A percentile compares a stretch with the other conserved stretches of the same genome.
These are phyloP conservation scores for Hydrozoanthus tunicans DNA, from an alignment of 64 coral and sea anemone species.

Conservation along the genomic window DNA sequence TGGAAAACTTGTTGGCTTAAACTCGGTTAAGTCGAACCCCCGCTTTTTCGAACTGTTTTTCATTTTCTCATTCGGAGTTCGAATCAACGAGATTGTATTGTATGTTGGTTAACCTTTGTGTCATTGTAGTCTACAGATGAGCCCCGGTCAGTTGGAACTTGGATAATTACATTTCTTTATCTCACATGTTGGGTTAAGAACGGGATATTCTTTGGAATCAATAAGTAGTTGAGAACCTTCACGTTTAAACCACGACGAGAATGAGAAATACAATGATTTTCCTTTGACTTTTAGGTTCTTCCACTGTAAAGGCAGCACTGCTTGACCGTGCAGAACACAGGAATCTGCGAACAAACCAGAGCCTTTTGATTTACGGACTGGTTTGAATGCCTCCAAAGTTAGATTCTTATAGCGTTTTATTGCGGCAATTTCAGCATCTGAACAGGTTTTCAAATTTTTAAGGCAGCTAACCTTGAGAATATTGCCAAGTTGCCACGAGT, in stretches of 20 bases:
- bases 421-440: constrained; percentile 62
- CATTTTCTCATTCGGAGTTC: no score
- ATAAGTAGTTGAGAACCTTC: constrained; percentile 25
- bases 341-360: constrained; percentile 74
- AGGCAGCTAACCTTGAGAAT: constrained; percentile 70
- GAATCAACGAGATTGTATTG: no score
- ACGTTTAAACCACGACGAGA: constrained; percentile 30
- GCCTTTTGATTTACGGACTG: constrained; percentile 36
- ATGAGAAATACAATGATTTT: neutral
- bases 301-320: constrained; percentile 28
- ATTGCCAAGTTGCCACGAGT: constrained; percentile 86
- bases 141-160: no score
- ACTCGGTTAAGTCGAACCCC: no score
- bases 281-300: constrained; percentile 38
- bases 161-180: no score
- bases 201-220: constrained; percentile 36
- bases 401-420: constrained; percentile 63
- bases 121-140: no score
- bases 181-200: constrained; percentile 30
- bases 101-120: no score
- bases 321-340: constrained; percentile 85
- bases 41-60: no score
- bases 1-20: no score
- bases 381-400: constrained; percentile 74
- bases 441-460: constrained; percentile 39